Evolutionary conservation across 2,113 vertebrate species (phyloP).

Genomic region (Cheirogaleus medius): DNA sequence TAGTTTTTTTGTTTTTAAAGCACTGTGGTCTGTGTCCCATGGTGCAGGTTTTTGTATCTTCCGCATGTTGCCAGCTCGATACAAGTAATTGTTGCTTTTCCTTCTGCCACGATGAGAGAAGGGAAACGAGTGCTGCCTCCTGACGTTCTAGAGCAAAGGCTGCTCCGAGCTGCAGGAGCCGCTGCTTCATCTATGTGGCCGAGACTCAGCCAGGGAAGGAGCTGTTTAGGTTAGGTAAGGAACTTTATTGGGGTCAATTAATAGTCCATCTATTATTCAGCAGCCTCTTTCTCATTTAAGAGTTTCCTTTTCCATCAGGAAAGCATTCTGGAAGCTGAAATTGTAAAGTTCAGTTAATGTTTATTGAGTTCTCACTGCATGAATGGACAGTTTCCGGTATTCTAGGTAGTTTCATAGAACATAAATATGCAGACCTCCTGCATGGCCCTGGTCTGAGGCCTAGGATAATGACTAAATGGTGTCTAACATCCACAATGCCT

Average conservation of each 20-base stretch:
- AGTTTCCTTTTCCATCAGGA: constrained; percentile 43
- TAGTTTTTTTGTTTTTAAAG: not conserved
- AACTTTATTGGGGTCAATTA: not conserved
- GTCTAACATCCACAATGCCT: not conserved
- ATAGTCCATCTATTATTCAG: not conserved
- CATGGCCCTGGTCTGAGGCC: not conserved
- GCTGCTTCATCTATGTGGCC: not conserved
- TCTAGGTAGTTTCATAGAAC: not conserved
- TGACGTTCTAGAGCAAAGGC: not conserved
- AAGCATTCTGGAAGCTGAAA: not conserved
- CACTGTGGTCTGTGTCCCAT: not conserved
- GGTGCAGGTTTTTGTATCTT: not conserved
- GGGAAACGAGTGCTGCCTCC: not conserved
- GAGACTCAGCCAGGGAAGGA: not conserved
- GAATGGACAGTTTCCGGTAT: not conserved
- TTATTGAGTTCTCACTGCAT: constrained; percentile 22
- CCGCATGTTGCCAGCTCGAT: not conserved
- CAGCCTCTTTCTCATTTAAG: constrained; percentile 12
- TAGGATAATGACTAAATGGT: not conserved
- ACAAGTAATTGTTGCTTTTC: not conserved
- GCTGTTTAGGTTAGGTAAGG: not conserved
- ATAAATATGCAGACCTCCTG: constrained; percentile 4
- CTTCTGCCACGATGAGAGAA: not conserved
- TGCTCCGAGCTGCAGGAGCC: not conserved
- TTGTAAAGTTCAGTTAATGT: constrained; percentile 38